These are phyloP conservation scores for Calidris pugnax DNA, from an alignment of 2,113 vertebrate species.

Conservation along the genomic window DNA sequence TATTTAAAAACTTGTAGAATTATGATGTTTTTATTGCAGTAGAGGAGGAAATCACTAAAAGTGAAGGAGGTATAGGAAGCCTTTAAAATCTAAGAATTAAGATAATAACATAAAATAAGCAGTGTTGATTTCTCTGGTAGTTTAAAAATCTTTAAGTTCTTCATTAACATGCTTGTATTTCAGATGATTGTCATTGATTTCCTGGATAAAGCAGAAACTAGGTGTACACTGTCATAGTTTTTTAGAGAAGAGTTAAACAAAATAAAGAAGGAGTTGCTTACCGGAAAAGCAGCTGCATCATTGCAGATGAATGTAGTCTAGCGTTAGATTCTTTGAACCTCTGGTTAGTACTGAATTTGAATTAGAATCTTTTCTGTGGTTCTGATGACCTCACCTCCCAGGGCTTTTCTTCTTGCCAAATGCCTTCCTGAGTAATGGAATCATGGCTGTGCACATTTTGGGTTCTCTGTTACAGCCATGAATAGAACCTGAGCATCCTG, in stretches of 20 bases:
- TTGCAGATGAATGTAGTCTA: neutral
- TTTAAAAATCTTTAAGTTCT: neutral
- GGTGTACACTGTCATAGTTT: neutral
- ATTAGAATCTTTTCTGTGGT: neutral
- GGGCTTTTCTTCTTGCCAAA: neutral
- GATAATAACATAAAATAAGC: neutral
- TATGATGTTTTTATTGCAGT: neutral
- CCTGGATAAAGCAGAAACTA: neutral
- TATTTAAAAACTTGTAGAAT: slow-evolving; percentile 1
- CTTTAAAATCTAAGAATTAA: neutral
- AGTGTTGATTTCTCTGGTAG: neutral
- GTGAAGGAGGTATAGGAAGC: neutral
- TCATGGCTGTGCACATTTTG: neutral
- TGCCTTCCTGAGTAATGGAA: neutral
- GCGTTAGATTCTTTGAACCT: neutral
- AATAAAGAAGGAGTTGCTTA: neutral
- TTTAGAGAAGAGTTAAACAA: neutral
- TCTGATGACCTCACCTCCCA: neutral
- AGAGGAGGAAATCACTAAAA: slow-evolving; percentile 4
- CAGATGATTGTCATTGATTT: neutral
- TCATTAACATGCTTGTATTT: neutral
- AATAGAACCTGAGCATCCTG: neutral
- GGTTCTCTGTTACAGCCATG: neutral
- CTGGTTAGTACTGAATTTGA: neutral
- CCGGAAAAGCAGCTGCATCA: neutral